These are phyloP conservation scores for Andrena cerasifolii DNA, from an alignment of 1,140 invertebrate genomes.

Conservation along the genomic window DNA sequence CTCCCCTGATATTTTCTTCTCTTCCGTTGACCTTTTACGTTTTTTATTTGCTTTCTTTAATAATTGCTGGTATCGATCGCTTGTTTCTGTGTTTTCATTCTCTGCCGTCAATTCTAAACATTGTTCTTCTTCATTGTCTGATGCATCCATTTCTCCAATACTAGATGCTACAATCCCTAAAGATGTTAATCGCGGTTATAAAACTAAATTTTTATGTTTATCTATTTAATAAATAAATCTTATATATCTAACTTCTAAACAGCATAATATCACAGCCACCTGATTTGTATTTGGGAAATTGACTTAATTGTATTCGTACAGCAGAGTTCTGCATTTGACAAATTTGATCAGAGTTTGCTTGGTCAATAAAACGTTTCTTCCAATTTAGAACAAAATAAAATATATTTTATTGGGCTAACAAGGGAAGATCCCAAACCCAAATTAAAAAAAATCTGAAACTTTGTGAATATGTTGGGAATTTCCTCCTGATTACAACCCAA, in stretches of 20 bases:
- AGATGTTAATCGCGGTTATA: neutral
- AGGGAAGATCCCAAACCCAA: too few species aligned
- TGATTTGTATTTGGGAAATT: too few species aligned
- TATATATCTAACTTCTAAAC: neutral
- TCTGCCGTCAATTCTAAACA: neutral
- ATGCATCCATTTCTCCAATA: constrained; percentile 40
- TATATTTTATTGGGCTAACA: too few species aligned
- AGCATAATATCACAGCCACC: too few species aligned
- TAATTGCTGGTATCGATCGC: constrained; percentile 4
- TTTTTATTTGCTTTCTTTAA: constrained; percentile 29
- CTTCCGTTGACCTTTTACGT: constrained; percentile 7
- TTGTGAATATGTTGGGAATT: too few species aligned
- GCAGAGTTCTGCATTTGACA: too few species aligned
- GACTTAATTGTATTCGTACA: too few species aligned
- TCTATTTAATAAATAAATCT: neutral
- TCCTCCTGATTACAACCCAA: too few species aligned
- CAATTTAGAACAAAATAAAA: too few species aligned
- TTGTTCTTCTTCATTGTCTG: constrained; percentile 37
- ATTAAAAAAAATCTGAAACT: too few species aligned
- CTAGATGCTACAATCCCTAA: constrained; percentile 56
- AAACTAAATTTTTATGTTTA: neutral
- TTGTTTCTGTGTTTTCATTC: constrained; percentile 3
- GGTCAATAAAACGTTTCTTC: too few species aligned
- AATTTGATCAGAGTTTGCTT: too few species aligned
- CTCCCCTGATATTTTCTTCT: constrained; percentile 31